phyloP scores from a whole-genome alignment of 2,113 vertebrate species.

The Pelodiscus sinensis region DNA sequence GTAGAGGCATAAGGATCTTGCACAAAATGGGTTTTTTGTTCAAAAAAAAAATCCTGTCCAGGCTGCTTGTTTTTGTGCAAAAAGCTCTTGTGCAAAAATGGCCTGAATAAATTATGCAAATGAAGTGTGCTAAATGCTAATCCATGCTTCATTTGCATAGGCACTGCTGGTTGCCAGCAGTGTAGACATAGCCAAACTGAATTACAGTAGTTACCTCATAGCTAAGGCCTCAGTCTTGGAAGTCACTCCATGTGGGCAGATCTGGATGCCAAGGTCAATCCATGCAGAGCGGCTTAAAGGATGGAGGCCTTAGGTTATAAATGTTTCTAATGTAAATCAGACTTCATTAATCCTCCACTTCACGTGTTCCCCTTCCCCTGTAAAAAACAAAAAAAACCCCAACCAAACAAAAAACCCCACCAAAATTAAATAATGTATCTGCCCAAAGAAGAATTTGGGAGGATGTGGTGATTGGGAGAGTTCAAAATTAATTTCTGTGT shows the following conservation, averaged over 20 bases:
- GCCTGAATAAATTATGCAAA: too few relatives aligned
- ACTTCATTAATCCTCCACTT: fast-evolving
- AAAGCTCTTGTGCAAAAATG: too few relatives aligned
- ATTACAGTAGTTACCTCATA: background rate
- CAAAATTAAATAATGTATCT: background rate
- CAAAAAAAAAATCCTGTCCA: too few relatives aligned
- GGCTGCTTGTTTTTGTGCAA: too few relatives aligned
- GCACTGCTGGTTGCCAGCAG: too few relatives aligned
- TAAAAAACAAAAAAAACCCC: background rate
- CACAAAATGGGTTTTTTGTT: too few relatives aligned
- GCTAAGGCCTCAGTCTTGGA: background rate
- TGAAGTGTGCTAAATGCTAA: too few relatives aligned
- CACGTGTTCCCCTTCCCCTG: too few relatives aligned
- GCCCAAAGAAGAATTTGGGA: fast-evolving
- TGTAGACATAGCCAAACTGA: background rate
- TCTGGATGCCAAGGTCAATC: background rate
- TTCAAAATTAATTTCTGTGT: background rate
- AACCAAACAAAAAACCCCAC: too few relatives aligned
- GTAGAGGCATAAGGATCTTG: too few relatives aligned
- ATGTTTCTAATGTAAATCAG: background rate
- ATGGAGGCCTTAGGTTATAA: fast-evolving
- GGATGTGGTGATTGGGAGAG: background rate
- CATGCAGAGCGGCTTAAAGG: fast-evolving
- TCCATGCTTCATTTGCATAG: too few relatives aligned
- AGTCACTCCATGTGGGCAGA: background rate